A percentile compares a stretch with the other conserved stretches of the same genome.
Evolutionary conservation across 2,797 vertebrate genomes (phyloP).

Genomic region (Sphenopsis melanotis): DNA sequence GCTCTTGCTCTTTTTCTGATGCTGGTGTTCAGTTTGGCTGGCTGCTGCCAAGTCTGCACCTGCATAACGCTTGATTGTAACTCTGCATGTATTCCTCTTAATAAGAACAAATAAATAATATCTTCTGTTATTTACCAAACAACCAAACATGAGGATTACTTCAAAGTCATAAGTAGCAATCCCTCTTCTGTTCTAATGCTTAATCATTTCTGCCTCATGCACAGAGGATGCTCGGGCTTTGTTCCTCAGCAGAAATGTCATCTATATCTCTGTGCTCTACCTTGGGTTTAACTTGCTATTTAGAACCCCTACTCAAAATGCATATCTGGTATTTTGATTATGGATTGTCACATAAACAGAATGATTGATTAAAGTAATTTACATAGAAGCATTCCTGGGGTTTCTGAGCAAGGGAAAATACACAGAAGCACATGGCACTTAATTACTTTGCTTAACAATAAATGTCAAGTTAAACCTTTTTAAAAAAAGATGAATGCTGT

Average conservation of each 20-base stretch:
- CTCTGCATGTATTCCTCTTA: conserved; percentile 26
- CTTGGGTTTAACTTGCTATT: conserved; percentile 18
- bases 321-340: conserved; percentile 64
- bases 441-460: conserved; percentile 69
- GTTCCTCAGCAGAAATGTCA: not conserved
- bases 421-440: conserved; percentile 45
- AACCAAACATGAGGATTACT: conserved; percentile 20
- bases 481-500: conserved; percentile 45
- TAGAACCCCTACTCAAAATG: conserved; percentile 44
- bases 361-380: conserved; percentile 69
- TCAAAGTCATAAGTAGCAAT: not conserved
- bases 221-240: not conserved
- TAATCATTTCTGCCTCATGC: not conserved
- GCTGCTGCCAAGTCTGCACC: conserved; percentile 8
- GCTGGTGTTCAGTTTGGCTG: not conserved
- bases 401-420: conserved; percentile 46
- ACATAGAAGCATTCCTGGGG: conserved; percentile 44
- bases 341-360: conserved; percentile 57
- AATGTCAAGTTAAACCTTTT: conserved; percentile 64
- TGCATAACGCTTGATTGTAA: conserved; percentile 25
- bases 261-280: not conserved
- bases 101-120: conserved; percentile 17
- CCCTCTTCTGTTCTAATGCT: not conserved
- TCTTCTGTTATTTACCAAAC: conserved; percentile 41
- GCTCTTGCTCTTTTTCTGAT: not conserved